Conservation (phyloP, 2,113 vertebrate genomes). For the Ceuthmochares aereus region DNA sequence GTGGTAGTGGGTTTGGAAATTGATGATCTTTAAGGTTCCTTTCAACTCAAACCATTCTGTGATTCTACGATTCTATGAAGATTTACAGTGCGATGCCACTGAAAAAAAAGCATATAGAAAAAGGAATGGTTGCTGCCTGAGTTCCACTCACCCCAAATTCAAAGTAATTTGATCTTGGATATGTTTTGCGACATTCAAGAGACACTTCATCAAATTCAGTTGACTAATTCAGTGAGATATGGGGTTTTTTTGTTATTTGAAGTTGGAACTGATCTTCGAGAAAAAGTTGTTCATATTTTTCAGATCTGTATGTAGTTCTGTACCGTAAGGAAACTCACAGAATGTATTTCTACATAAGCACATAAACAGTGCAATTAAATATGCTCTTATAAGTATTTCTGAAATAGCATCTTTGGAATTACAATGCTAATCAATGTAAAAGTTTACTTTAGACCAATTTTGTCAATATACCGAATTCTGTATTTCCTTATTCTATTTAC, state of each 20-base stretch:
- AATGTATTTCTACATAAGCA: not conserved
- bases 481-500: constrained; percentile 43
- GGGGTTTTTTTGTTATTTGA: fast-evolving
- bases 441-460: constrained; percentile 15
- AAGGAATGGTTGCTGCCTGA: not conserved
- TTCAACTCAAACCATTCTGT: too few species aligned
- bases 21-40: too few species aligned
- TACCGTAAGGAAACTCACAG: not conserved
- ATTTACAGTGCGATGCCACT: not conserved
- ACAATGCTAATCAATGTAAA: constrained; percentile 5
- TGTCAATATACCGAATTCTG: not conserved
- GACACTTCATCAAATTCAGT: not conserved
- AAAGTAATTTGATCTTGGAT: not conserved
- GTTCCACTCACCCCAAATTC: fast-evolving
- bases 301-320: not conserved
- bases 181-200: not conserved
- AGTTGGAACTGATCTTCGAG: not conserved
- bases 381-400: not conserved
- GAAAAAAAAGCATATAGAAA: not conserved
- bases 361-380: not conserved
- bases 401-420: constrained; percentile 11
- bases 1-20: too few species aligned
- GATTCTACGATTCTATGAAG: too few species aligned
- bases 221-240: not conserved
- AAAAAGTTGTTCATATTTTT: not conserved